Evolutionary conservation across 1,140 invertebrate genomes (phyloP), one percentile per base, ranked within the genome.

Genomic region (Scaptomyza montana): DNA sequence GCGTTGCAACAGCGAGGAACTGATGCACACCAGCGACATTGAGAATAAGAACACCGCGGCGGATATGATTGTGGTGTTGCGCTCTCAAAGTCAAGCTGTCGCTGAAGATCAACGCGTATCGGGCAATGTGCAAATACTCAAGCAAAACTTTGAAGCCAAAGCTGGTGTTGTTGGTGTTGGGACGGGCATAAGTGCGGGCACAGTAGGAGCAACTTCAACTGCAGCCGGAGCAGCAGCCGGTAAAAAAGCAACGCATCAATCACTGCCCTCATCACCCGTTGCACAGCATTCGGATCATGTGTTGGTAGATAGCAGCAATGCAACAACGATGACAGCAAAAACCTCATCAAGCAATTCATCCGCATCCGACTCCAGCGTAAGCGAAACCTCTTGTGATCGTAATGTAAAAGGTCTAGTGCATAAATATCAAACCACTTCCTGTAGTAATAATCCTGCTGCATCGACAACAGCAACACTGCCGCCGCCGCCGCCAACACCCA

Each of bases 111-210:
- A 91, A 77, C 91, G 89, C 54, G 93, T 93, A 16, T 93, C 93
- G 4, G 95, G 95, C 8, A 95, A 95, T 74, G 96, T 97, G 16
- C 95, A 95, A 93, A 96, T 95, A 93, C 93, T 97, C 61, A 97
- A 97, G 92, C 96, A 96, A 91, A 96, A 97, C 89, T 97, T 97
- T 90, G 96, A 97, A 92, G 96, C 96, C 7, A 96, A 96, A 84
- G 95, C 94, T 4, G 94, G 92, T 90, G 74, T 64, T 63, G 77
- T 70, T 25, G 59, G 74, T 56, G 77, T 39, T 5, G 71, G 41
- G 39, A 41, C 45, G 61, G 61, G 16, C 16, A 16, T 16, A 16
- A 16, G 16, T 16, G 16, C 16, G 16, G 16, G 33, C 63, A 65
- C 50, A 16, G 39, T n/a, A 10, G 51, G 57, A 41, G 39, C 12